Percentiles rank a stretch among this genome's conserved stretches.
These are phyloP conservation scores for Aspidiotus rigidus DNA, from an alignment of 2,888 invertebrate species.

Conservation along the genomic window DNA sequence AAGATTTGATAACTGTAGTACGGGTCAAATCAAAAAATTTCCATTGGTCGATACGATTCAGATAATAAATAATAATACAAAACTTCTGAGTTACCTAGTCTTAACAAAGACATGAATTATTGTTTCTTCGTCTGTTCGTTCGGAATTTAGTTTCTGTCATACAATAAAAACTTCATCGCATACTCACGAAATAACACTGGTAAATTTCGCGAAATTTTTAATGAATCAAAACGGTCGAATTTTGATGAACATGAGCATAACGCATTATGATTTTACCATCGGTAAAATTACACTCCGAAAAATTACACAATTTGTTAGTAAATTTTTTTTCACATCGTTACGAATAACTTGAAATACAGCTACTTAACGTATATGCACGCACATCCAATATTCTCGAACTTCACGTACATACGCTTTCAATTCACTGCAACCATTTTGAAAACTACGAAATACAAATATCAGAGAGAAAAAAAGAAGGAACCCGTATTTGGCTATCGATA, in stretches of 20 bases:
- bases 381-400: slow-evolving; percentile 12
- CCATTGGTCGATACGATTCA: neutral
- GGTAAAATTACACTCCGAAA: neutral
- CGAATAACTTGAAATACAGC: neutral
- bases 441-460: slow-evolving; percentile 17
- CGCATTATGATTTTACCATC: neutral
- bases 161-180: slow-evolving; percentile 1
- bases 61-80: neutral
- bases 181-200: slow-evolving; percentile 14
- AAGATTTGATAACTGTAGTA: no score
- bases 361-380: slow-evolving; percentile 13
- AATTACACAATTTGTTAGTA: neutral
- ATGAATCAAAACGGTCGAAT: slow-evolving; percentile 13
- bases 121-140: slow-evolving; percentile 5
- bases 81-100: slow-evolving; percentile 14
- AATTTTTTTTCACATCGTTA: neutral
- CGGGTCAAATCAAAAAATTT: neutral
- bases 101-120: slow-evolving; percentile 28
- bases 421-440: slow-evolving; percentile 30
- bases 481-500: no score
- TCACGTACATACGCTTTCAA: slow-evolving; percentile 28
- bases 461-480: slow-evolving; percentile 12
- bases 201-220: slow-evolving; percentile 25
- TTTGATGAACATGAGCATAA: slow-evolving; percentile 8
- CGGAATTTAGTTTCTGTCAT: neutral